Conservation (phyloP, 2,113 vertebrate species). For the Lanius ludovicianus region DNA sequence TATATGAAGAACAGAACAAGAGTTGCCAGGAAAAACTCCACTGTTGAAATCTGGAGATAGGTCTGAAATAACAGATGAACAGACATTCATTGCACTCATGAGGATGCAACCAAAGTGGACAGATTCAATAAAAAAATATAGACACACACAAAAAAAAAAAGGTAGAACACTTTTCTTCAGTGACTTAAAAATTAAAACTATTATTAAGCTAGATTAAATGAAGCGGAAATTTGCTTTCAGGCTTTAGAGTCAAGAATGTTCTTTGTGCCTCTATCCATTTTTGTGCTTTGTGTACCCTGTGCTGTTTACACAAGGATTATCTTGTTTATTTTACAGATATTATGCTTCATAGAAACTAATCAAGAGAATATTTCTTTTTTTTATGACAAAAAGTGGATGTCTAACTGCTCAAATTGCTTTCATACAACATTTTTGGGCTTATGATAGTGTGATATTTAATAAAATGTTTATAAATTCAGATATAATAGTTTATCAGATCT, state of each 20-base stretch:
- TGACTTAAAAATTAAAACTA: conserved; percentile 44
- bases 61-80: neutral
- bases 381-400: conserved; percentile 58
- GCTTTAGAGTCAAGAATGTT: conserved; percentile 31
- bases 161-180: neutral
- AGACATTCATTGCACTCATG: neutral
- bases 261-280: conserved; percentile 35
- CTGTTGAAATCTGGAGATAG: neutral
- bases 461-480: conserved; percentile 70
- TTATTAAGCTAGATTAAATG: conserved; percentile 45
- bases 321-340: conserved; percentile 71
- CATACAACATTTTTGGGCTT: conserved; percentile 58
- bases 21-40: neutral
- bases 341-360: conserved; percentile 67
- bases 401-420: conserved; percentile 49
- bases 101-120: neutral
- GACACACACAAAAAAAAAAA: neutral
- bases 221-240: conserved; percentile 15
- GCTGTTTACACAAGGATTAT: conserved; percentile 66
- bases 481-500: conserved; percentile 67
- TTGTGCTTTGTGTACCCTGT: conserved; percentile 22
- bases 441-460: conserved; percentile 67
- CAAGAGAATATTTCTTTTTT: conserved; percentile 66
- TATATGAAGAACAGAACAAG: neutral
- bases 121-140: neutral